Percentiles rank a stretch among this genome's conserved stretches.
Conservation (phyloP, 1,140 invertebrate species). For the Prorops nasuta region DNA sequence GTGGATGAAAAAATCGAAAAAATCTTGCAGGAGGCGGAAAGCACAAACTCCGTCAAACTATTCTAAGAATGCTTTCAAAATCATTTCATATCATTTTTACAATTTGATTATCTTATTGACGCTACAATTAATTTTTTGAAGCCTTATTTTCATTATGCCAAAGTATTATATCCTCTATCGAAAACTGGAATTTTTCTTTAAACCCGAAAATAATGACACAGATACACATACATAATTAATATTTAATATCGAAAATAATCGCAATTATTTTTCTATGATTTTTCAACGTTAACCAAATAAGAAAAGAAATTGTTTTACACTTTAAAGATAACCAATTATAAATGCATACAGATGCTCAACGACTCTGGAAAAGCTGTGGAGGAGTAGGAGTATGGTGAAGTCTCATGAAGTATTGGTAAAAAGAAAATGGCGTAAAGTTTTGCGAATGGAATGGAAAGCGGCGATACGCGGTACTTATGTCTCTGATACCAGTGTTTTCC, state of each 20-base stretch:
- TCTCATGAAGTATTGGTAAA: slow-evolving; percentile 14
- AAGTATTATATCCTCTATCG: too few relatives aligned
- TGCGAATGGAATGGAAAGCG: not conserved
- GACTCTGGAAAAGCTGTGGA: slow-evolving; percentile 21
- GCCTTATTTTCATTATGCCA: too few relatives aligned
- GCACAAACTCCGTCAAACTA: not conserved
- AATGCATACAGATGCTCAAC: slow-evolving; percentile 12
- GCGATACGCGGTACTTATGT: not conserved
- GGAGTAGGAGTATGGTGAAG: too few relatives aligned
- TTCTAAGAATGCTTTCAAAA: not conserved
- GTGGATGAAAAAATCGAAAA: slow-evolving; percentile 13
- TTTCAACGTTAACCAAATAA: too few relatives aligned
- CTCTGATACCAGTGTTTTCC: not conserved
- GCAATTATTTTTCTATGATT: too few relatives aligned
- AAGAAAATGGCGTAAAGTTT: slow-evolving; percentile 26
- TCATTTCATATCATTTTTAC: not conserved
- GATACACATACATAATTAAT: too few relatives aligned
- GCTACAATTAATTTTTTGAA: too few relatives aligned
- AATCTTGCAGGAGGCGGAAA: slow-evolving; percentile 8
- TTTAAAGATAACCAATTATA: too few relatives aligned
- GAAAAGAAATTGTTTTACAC: too few relatives aligned
- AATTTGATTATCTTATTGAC: not conserved
- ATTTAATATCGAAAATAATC: too few relatives aligned
- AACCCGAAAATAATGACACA: too few relatives aligned
- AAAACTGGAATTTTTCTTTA: too few relatives aligned